Percentiles rank a stretch among this genome's conserved stretches.
phyloP scores from a whole-genome alignment of 2,113 vertebrate genomes.

The Cyrtonyx montezumae region DNA sequence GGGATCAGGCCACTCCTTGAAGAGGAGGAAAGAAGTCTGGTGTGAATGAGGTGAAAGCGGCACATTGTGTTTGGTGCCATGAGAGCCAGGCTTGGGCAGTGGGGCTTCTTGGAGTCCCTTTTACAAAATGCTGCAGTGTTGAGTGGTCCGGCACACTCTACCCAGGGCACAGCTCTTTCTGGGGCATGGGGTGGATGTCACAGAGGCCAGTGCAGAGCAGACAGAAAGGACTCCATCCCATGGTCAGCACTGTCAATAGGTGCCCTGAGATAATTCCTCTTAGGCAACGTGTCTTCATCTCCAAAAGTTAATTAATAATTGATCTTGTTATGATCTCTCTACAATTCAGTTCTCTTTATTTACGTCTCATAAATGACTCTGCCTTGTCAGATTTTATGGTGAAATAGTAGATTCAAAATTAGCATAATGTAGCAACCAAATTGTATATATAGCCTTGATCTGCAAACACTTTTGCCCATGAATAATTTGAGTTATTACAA shows the following conservation, averaged over 20 bases:
- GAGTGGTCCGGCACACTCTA: background rate
- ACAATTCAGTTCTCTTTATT: slow-evolving; percentile 47
- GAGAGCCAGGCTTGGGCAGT: background rate
- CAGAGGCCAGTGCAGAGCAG: accelerated
- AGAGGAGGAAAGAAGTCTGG: background rate
- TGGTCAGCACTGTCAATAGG: background rate
- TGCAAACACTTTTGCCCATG: slow-evolving; percentile 43
- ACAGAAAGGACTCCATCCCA: background rate
- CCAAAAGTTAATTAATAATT: slow-evolving; percentile 62
- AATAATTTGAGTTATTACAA: slow-evolving; percentile 59
- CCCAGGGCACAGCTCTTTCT: background rate
- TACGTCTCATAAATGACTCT: slow-evolving; percentile 57
- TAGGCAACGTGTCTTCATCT: background rate
- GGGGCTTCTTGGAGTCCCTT: background rate
- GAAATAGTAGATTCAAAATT: slow-evolving; percentile 59
- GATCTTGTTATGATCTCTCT: slow-evolving; percentile 35
- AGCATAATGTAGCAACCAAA: slow-evolving; percentile 58
- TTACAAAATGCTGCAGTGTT: background rate
- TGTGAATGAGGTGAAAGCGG: background rate
- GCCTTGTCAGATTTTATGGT: slow-evolving; percentile 70
- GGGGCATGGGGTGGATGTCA: background rate
- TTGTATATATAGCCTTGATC: slow-evolving; percentile 14
- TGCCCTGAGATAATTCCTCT: slow-evolving; percentile 27
- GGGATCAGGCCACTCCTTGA: background rate
- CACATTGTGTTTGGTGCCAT: too few species aligned